Percentiles rank a stretch among this genome's conserved stretches.
Evolutionary conservation across 1,140 invertebrate species (phyloP).

Genomic region (Araneus ventricosus): DNA sequence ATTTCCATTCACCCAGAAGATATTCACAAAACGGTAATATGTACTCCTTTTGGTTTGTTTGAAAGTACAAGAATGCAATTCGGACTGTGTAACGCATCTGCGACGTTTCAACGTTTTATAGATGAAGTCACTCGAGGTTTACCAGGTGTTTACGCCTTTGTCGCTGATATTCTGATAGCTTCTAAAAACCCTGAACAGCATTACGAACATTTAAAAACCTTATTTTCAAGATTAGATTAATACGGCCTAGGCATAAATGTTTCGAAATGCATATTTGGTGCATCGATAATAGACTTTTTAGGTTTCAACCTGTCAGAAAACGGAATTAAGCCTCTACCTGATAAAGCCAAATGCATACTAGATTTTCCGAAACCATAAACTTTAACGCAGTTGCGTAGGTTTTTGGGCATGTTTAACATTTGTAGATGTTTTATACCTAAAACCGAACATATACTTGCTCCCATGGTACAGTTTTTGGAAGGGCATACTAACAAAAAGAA

Average conservation of each 20-base stretch:
- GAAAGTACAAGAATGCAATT: conserved; percentile 75
- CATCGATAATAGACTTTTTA: conserved; percentile 48
- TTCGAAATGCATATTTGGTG: conserved; percentile 74
- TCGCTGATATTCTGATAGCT: conserved; percentile 81
- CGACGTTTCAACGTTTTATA: conserved; percentile 72
- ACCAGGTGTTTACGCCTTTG: conserved; percentile 77
- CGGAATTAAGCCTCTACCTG: conserved; percentile 51
- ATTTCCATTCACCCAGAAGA: conserved; percentile 58
- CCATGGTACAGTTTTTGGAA: neutral
- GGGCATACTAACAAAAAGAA: conserved; percentile 24
- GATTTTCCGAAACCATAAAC: conserved; percentile 77
- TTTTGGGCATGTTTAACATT: conserved; percentile 80
- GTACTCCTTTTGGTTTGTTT: conserved; percentile 61
- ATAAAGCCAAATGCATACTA: conserved; percentile 59
- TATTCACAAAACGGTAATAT: conserved; percentile 71
- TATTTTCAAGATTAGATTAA: conserved; percentile 78
- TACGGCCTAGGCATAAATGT: conserved; percentile 77
- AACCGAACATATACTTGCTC: conserved; percentile 30
- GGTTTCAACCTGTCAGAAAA: conserved; percentile 29
- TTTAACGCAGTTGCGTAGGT: conserved; percentile 78
- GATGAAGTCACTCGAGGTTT: conserved; percentile 66
- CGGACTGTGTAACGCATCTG: conserved; percentile 69
- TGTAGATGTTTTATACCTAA: conserved; percentile 77
- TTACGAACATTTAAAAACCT: conserved; percentile 77
- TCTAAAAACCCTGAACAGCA: conserved; percentile 78